Evolutionary conservation across 2,888 invertebrate species (phyloP).

Genomic region (Athalia circularis): DNA sequence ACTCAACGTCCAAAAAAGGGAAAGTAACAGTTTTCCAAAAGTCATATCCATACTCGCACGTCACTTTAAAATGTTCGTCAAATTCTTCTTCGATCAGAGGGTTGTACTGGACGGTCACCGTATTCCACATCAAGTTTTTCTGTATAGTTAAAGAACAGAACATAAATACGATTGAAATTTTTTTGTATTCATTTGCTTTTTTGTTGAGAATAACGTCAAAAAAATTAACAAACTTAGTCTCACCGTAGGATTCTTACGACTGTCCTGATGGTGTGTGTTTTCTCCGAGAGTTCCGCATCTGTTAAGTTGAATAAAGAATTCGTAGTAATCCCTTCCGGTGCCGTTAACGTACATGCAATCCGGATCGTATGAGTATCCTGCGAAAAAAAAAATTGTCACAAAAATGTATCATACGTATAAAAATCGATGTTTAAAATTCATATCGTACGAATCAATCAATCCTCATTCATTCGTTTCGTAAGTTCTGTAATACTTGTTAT

Average conservation of each 20-base stretch:
- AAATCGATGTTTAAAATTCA: background rate
- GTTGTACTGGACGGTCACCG: conserved; percentile 95
- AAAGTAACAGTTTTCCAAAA: conserved; percentile 98
- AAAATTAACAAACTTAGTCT: conserved; percentile 55
- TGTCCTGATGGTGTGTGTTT: conserved; percentile 90
- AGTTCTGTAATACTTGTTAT: too few species aligned
- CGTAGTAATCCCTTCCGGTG: conserved; percentile 92
- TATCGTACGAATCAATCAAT: too few species aligned
- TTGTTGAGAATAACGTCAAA: background rate
- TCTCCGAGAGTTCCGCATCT: conserved; percentile 93
- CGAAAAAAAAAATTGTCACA: background rate
- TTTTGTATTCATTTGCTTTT: background rate
- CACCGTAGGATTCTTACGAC: conserved; percentile 90
- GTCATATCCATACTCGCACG: conserved; percentile 96
- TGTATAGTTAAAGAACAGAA: conserved; percentile 67
- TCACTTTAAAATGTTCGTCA: conserved; percentile 96
- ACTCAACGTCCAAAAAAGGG: conserved; percentile 96
- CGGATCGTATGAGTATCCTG: conserved; percentile 94
- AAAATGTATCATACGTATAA: background rate
- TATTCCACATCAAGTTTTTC: conserved; percentile 98
- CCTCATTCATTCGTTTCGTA: too few species aligned
- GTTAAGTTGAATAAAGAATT: conserved; percentile 94
- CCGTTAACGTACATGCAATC: conserved; percentile 97
- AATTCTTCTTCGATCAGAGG: conserved; percentile 94
- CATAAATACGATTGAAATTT: background rate